phyloP scores from a whole-genome alignment of 1,140 invertebrate species.

The Lepidurus arcticus region DNA sequence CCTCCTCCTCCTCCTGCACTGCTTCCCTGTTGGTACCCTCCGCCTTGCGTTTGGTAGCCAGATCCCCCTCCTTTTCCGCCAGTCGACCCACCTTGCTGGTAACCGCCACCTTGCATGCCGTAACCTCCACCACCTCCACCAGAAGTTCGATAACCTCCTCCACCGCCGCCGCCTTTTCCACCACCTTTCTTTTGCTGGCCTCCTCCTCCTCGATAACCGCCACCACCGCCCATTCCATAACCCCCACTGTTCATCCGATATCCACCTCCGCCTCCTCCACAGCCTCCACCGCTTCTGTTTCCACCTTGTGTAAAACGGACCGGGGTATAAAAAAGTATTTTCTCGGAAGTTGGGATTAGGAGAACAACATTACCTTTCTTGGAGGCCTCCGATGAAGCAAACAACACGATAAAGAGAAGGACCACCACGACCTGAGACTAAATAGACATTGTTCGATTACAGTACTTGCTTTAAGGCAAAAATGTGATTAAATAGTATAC shows the following conservation, averaged over 20 bases:
- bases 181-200: neutral
- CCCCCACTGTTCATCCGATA: neutral
- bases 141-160: neutral
- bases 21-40: neutral
- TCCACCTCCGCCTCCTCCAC: neutral
- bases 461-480: too few relatives aligned
- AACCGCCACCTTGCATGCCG: neutral
- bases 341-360: neutral
- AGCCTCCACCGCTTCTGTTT: neutral
- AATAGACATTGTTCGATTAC: too few relatives aligned
- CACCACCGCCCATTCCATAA: neutral
- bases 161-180: neutral
- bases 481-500: too few relatives aligned
- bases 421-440: too few relatives aligned
- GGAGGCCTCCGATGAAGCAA: neutral
- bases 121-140: neutral
- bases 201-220: neutral
- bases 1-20: neutral
- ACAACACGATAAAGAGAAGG: too few relatives aligned
- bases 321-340: neutral
- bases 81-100: neutral
- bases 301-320: neutral
- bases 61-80: neutral
- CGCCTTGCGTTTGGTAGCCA: neutral
- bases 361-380: conserved; percentile 4